Evolutionary conservation across 2,113 vertebrate species (phyloP).

Genomic region (Pluvialis apricaria): DNA sequence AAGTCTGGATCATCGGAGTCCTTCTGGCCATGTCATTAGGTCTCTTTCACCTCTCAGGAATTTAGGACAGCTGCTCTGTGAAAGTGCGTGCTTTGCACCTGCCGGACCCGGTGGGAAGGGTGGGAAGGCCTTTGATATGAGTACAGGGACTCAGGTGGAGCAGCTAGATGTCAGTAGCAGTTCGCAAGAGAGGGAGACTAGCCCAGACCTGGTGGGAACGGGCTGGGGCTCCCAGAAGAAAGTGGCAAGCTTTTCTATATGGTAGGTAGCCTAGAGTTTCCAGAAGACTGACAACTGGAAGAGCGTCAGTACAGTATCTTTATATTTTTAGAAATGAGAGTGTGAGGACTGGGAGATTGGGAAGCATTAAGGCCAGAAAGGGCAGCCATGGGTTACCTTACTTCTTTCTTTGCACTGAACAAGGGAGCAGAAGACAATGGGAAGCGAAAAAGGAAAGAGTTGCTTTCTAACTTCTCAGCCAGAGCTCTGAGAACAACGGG

Average conservation of each 20-base stretch:
- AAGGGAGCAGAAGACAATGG: background rate
- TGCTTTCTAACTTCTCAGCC: background rate
- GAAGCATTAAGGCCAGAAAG: background rate
- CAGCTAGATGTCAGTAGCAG: conserved; percentile 48
- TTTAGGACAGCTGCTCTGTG: conserved; percentile 20
- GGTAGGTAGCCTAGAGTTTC: background rate
- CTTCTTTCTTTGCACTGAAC: background rate
- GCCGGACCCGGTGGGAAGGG: background rate
- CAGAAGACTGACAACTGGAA: background rate
- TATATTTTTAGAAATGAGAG: background rate
- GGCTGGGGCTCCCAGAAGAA: background rate
- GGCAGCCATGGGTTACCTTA: too few relatives aligned
- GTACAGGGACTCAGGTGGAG: background rate
- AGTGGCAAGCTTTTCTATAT: accelerated
- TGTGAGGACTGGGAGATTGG: accelerated
- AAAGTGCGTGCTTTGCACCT: background rate
- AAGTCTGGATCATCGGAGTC: background rate
- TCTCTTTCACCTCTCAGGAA: conserved; percentile 47
- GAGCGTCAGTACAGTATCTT: background rate
- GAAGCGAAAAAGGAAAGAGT: background rate
- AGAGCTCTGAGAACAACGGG: background rate
- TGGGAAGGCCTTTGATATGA: background rate
- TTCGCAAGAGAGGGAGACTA: background rate
- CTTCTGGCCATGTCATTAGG: conserved; percentile 22
- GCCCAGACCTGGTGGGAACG: background rate